A percentile compares a stretch with the other conserved stretches of the same genome.
phyloP scores from a whole-genome alignment of 2,113 vertebrate genomes.

The Eublepharis macularius region DNA sequence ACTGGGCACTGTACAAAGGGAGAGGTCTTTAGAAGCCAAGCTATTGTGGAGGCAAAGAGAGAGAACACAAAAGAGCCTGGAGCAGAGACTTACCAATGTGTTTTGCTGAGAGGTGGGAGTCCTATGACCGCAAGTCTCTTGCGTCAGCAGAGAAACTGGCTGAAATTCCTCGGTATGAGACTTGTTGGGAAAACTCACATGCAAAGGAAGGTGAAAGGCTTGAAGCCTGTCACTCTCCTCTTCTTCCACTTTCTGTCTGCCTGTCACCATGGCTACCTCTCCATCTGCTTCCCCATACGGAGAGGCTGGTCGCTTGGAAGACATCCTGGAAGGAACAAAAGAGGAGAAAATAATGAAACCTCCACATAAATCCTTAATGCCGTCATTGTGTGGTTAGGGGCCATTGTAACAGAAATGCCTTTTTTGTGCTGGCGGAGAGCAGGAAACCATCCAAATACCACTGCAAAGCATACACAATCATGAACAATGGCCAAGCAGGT shows the following conservation, averaged over 20 bases:
- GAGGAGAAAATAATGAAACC: slow-evolving; percentile 87
- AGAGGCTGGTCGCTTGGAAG: slow-evolving; percentile 99
- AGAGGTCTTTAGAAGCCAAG: slow-evolving; percentile 54
- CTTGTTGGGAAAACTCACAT: slow-evolving; percentile 95
- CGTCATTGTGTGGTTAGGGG: slow-evolving; percentile 85
- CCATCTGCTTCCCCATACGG: slow-evolving; percentile 99
- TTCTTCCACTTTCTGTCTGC: slow-evolving; percentile 99
- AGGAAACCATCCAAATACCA: slow-evolving; percentile 87
- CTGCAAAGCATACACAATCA: slow-evolving; percentile 80
- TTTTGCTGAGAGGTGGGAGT: slow-evolving; percentile 89
- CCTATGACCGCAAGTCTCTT: slow-evolving; percentile 85
- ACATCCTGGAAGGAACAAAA: slow-evolving; percentile 98
- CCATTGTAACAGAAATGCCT: slow-evolving; percentile 87
- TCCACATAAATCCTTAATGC: slow-evolving; percentile 88
- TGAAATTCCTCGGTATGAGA: slow-evolving; percentile 89
- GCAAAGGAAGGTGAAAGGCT: slow-evolving; percentile 98
- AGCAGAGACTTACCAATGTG: slow-evolving; percentile 83
- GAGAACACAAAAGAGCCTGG: slow-evolving; percentile 69
- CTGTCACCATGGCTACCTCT: slow-evolving; percentile 99
- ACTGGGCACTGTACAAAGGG: slow-evolving; percentile 39
- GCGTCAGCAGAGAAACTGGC: slow-evolving; percentile 83
- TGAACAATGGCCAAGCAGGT: slow-evolving; percentile 87
- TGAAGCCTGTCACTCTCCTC: slow-evolving; percentile 94
- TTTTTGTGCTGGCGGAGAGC: slow-evolving; percentile 83
- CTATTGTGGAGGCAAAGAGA: slow-evolving; percentile 46